Evolutionary conservation across 2,113 vertebrate genomes (phyloP).

Genomic region (Tympanuchus pallidicinctus): DNA sequence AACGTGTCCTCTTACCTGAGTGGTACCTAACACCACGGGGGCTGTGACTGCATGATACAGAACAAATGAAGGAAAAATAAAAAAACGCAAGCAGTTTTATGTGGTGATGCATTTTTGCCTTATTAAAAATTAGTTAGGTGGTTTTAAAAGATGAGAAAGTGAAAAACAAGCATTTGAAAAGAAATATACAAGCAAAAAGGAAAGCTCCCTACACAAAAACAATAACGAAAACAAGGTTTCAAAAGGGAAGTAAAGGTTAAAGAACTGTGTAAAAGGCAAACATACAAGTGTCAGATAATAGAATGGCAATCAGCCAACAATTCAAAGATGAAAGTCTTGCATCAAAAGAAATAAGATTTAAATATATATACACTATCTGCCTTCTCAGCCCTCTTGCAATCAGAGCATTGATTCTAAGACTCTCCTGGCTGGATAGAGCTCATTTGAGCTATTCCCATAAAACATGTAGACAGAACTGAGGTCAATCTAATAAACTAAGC

Average conservation of each 20-base stretch:
- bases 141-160: background rate
- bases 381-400: background rate
- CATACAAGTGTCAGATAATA: background rate
- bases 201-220: background rate
- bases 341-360: slow-evolving; percentile 27
- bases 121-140: background rate
- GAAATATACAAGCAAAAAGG: background rate
- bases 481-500: background rate
- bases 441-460: background rate
- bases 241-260: slow-evolving; percentile 15
- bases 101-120: background rate
- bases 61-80: background rate
- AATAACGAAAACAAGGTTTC: background rate
- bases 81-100: background rate
- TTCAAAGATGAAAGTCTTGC: slow-evolving; percentile 20
- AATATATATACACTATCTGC: background rate
- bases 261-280: slow-evolving; percentile 5
- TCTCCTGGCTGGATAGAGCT: background rate
- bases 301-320: slow-evolving; percentile 36
- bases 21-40: background rate
- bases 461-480: accelerated
- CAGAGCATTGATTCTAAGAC: background rate
- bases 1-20: background rate
- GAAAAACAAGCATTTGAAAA: background rate
- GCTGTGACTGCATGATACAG: background rate